These are phyloP conservation scores for Cyanistes caeruleus DNA, from an alignment of 2,113 vertebrate species.

Conservation along the genomic window DNA sequence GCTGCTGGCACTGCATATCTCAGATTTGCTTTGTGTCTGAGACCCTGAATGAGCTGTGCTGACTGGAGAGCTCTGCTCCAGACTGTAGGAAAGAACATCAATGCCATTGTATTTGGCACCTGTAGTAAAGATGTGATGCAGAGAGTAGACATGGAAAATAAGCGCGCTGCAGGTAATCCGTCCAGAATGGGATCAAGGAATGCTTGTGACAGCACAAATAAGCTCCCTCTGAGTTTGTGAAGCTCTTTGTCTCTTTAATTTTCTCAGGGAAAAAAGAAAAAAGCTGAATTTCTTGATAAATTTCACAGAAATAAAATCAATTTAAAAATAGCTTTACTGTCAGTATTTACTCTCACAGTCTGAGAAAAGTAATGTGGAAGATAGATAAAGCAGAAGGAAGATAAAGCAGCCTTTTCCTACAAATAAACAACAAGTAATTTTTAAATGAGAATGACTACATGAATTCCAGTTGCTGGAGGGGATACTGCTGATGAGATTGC, in stretches of 20 bases:
- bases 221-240: neutral
- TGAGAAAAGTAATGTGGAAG: neutral
- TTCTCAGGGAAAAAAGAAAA: neutral
- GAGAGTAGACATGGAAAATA: neutral
- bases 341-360: neutral
- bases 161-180: neutral
- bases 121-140: neutral
- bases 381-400: neutral
- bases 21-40: neutral
- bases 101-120: neutral
- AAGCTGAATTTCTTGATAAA: neutral
- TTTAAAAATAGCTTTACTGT: neutral
- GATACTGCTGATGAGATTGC: neutral
- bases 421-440: neutral
- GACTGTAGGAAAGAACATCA: neutral
- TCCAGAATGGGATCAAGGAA: neutral
- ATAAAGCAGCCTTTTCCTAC: neutral
- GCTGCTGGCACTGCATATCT: neutral
- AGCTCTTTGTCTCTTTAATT: neutral
- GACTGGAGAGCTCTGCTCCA: neutral
- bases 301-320: neutral
- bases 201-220: neutral
- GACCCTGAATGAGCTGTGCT: neutral
- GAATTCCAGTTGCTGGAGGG: neutral
- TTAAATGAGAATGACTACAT: neutral